These are phyloP conservation scores for Panonychus citri DNA, from an alignment of 1,140 invertebrate species.

Conservation along the genomic window DNA sequence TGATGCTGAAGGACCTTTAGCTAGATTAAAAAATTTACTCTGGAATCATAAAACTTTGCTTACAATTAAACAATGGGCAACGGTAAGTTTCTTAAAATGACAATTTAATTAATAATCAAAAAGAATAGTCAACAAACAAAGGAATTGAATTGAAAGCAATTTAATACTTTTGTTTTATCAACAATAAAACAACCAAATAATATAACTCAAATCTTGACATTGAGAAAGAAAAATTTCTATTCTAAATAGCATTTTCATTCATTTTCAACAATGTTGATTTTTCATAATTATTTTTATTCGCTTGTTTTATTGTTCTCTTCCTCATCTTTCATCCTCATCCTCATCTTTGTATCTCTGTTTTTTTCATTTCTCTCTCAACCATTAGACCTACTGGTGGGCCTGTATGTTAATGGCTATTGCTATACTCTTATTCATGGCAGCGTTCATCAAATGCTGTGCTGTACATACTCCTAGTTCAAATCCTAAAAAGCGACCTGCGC, in stretches of 20 bases:
- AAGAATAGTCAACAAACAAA: no score
- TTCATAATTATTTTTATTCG: not conserved
- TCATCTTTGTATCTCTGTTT: not conserved
- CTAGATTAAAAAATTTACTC: conserved; percentile 82
- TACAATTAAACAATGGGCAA: conserved; percentile 65
- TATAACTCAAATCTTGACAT: no score
- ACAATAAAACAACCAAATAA: no score
- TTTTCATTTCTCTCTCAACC: conserved; percentile 5
- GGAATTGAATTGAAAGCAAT: no score
- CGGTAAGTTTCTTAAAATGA: no score
- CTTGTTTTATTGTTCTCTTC: no score
- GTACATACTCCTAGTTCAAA: conserved; percentile 95
- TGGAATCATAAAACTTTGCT: conserved; percentile 72
- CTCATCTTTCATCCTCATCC: not conserved
- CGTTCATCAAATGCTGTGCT: conserved; percentile 98
- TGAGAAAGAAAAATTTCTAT: no score
- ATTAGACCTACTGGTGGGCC: conserved; percentile 84
- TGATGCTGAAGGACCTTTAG: conserved; percentile 90
- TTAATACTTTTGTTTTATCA: no score
- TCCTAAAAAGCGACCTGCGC: conserved; percentile 66
- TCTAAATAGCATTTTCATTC: no score
- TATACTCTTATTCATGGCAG: conserved; percentile 81
- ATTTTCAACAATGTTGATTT: no score
- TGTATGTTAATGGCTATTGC: conserved; percentile 70
- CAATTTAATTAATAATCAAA: no score